phyloP scores from a whole-genome alignment of 2,888 invertebrate genomes.

The Agrotis segetum region DNA sequence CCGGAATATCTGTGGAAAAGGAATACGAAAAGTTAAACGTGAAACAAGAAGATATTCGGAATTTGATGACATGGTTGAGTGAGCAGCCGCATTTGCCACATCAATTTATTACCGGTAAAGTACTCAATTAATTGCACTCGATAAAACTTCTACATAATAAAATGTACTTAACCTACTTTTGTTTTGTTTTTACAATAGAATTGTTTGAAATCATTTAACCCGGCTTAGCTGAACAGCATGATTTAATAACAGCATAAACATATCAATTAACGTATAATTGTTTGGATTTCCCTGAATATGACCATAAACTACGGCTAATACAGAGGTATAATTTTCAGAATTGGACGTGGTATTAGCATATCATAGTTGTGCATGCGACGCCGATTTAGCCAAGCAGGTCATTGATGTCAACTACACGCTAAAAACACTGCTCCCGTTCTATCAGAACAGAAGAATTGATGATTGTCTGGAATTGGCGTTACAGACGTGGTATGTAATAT shows the following conservation, averaged over 20 bases:
- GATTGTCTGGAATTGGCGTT: conserved; percentile 77
- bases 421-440: conserved; percentile 92
- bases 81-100: conserved; percentile 92
- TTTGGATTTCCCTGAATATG: conserved; percentile 42
- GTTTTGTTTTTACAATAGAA: conserved; percentile 28
- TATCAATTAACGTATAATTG: conserved; percentile 49
- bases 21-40: conserved; percentile 91
- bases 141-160: conserved; percentile 1
- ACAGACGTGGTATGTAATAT: conserved; percentile 78
- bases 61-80: conserved; percentile 91
- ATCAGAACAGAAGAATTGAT: conserved; percentile 86
- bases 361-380: conserved; percentile 92
- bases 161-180: conserved; percentile 32
- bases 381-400: conserved; percentile 92
- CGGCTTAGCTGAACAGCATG: conserved; percentile 31
- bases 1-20: conserved; percentile 69
- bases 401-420: conserved; percentile 93
- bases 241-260: conserved; percentile 45
- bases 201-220: conserved; percentile 42
- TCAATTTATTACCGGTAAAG: conserved; percentile 84
- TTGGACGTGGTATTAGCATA: conserved; percentile 92
- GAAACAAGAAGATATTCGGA: conserved; percentile 89
- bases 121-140: conserved; percentile 8
- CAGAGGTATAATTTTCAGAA: conserved; percentile 76
- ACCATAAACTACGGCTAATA: conserved; percentile 43